Evolutionary conservation across 2,113 vertebrate genomes (phyloP), one percentile per base, ranked within the genome.

Genomic region (Phylloscopus trochiloides): DNA sequence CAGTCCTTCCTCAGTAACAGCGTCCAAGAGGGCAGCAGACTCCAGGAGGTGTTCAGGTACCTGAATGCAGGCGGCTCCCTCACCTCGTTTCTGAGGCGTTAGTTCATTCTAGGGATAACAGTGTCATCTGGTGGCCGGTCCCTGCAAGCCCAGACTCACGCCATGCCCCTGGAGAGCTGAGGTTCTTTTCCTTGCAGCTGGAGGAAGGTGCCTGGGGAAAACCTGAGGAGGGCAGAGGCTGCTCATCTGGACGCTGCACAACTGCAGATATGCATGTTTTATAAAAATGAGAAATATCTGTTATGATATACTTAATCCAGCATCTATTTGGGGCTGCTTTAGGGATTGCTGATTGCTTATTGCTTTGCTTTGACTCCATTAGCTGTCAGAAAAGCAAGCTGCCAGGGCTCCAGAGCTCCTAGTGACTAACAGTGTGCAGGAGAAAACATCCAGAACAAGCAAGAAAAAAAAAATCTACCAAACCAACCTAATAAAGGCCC

Each of bases 81-180:
- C 57, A 18, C 0, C 0, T 14, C 31, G 3, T 21, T 55, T 14
- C 62, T 5, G 18, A 50, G 54, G 3, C 32, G 32, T 6, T 2
- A 6, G 61, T 0, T 50, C 38, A 15, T 92, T 77, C 48, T 24
- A 40, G 52, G 79, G 57, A 17, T 90, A 96, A 95, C 29, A 93
- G 78, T 90, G 96, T 20, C 97, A 96, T 58, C 97, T 96, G 89
- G 65, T 80, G 96, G 96, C 65, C 36, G 9, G 4, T 84, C 55
- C n/a, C 83, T 52, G 96, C 72, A 96, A 91, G 55, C 67, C 94
- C 86, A 61, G 54, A 28, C 32, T 26, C 28, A 29, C 0, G 1
- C 7, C 22, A 2, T 1, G 36, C 32, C n/a, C 52, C 22, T 3
- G 19, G n/a, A 54, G 34, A 25, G 10, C 0, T 3, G 47, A 48